Percentiles rank a stretch among this genome's conserved stretches.
These are phyloP conservation scores for Dicycla oo DNA, from an alignment of 2,888 invertebrate genomes.

Conservation along the genomic window DNA sequence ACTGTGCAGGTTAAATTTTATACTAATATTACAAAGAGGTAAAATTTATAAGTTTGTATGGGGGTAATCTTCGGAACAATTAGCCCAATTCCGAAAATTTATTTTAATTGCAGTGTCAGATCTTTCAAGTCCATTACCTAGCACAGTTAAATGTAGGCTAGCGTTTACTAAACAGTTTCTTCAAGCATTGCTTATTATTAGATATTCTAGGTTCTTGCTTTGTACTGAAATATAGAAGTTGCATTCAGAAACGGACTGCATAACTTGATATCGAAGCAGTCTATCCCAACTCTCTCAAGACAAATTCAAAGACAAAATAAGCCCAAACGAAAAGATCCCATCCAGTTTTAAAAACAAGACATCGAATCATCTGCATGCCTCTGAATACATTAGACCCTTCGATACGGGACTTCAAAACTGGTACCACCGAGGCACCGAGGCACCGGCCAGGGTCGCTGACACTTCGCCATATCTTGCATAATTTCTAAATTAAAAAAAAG, in stretches of 20 bases:
- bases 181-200: not conserved
- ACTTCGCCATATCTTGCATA: slow-evolving; percentile 61
- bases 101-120: not conserved
- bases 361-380: slow-evolving; percentile 32
- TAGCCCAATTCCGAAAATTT: too few relatives aligned
- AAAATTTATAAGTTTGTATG: too few relatives aligned
- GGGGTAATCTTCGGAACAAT: too few relatives aligned
- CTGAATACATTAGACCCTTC: slow-evolving; percentile 41
- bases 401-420: slow-evolving; percentile 49
- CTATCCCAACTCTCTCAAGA: not conserved
- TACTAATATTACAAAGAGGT: too few relatives aligned
- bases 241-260: slow-evolving; percentile 15
- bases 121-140: not conserved
- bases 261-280: slow-evolving; percentile 19
- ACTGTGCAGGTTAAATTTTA: not conserved
- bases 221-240: not conserved
- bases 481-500: slow-evolving; percentile 55
- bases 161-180: not conserved
- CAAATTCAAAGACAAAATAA: slow-evolving; percentile 10
- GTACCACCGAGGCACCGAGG: slow-evolving; percentile 35
- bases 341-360: slow-evolving; percentile 28
- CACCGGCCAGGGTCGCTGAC: slow-evolving; percentile 53
- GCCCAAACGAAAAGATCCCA: slow-evolving; percentile 23
- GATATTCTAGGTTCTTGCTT: too few relatives aligned
- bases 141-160: not conserved